Conservation (phyloP, 2,888 invertebrate species). For the Kuschelorhynchus macadamiae region DNA sequence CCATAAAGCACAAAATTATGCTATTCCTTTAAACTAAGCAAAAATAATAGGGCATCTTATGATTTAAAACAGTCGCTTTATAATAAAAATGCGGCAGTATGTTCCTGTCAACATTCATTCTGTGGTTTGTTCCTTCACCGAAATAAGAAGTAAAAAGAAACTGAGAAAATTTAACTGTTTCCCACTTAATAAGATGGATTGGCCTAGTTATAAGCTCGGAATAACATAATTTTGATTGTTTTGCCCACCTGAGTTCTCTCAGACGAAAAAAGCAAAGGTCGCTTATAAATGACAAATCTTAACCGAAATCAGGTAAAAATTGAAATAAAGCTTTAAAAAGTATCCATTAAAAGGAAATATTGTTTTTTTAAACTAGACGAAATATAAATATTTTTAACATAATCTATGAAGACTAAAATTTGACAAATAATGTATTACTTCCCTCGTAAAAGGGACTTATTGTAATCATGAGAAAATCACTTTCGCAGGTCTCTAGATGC, state of each 20-base stretch:
- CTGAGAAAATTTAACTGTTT: slow-evolving; percentile 28
- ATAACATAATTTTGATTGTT: slow-evolving; percentile 23
- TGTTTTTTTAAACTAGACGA: no score
- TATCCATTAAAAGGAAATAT: no score
- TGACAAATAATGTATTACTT: no score
- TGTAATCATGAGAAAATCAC: no score
- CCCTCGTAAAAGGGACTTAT: no score
- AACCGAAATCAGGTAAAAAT: no score
- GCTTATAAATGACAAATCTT: no score
- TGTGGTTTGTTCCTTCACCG: slow-evolving; percentile 30
- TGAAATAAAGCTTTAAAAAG: no score
- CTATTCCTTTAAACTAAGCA: slow-evolving; percentile 39
- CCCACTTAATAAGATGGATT: slow-evolving; percentile 27
- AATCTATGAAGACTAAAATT: no score
- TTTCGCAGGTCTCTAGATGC: no score
- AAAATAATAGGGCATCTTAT: slow-evolving; percentile 39
- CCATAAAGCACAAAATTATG: slow-evolving; percentile 38
- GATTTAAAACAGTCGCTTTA: slow-evolving; percentile 44
- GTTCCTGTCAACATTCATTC: slow-evolving; percentile 45
- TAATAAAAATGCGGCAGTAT: slow-evolving; percentile 47
- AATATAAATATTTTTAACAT: no score
- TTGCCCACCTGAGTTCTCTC: slow-evolving; percentile 15
- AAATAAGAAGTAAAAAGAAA: slow-evolving; percentile 40
- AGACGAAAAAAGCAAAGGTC: no score
- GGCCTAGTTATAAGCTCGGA: slow-evolving; percentile 16